Evolutionary conservation across 2,113 vertebrate genomes (phyloP), one percentile per base, ranked within the genome.

Genomic region (Turnix velox): DNA sequence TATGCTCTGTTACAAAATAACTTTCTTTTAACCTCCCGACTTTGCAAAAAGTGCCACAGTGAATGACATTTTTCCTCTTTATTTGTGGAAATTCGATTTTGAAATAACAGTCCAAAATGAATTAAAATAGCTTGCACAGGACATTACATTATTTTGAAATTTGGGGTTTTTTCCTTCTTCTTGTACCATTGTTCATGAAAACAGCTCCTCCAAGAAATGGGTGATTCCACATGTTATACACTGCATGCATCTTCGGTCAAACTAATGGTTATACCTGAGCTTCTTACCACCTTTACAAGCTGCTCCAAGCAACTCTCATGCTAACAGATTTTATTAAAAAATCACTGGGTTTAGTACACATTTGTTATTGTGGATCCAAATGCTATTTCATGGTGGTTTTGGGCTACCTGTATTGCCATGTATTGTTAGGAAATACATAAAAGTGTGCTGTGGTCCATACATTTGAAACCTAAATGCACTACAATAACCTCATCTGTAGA

Each of bases 21-120:
- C 79, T 90, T 94, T 87, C 58, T 86, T 95, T 86, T 93, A 95
- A 86, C 83, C 85, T 88, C 90, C 85, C 9, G 1, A 86, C 39
- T 86, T 83, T 22, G n/a, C 55, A 62, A 68, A 45, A 86, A 80
- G 69, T 78, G 63, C 48, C 0, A 4, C 59, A 80, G 35, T 58
- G 65, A 90, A 90, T 43, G 39, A 71, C 33, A 74, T 88, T 93
- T 88, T 96, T 90, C 67, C 67, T 81, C 54, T 73, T 83, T 83
- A 79, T 85, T 95, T 88, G 80, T 81, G 83, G 85, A 94, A 95
- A 95, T 80, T 80, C 71, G 55, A 86, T 96, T 95, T 95, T 86
- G 83, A 93, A 96, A 93, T 92, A 76, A 71, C 67, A 81, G 39
- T 80, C 46, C 6, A 76, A 87, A 94, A 59, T 88, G 10, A 62